Conservation (phyloP, 1,140 invertebrate genomes). For the Oncopodura yosiiana region DNA sequence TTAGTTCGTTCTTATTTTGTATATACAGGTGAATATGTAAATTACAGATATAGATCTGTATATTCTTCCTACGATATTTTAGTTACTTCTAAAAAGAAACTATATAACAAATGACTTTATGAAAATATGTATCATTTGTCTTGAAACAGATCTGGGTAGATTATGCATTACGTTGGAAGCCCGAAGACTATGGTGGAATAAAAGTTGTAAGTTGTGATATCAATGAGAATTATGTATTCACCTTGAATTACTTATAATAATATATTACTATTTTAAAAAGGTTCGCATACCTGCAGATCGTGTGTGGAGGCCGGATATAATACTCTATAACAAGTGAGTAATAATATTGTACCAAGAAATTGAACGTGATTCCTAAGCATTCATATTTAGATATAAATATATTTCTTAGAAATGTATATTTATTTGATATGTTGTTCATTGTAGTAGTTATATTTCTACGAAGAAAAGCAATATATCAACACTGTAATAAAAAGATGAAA, state of each 20-base stretch:
- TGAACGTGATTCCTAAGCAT: neutral
- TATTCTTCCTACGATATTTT: no score
- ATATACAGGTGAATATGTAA: no score
- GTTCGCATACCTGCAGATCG: constrained; percentile 50
- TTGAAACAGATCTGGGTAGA: constrained; percentile 45
- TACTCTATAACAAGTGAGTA: constrained; percentile 49
- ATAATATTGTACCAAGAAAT: neutral
- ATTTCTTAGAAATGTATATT: neutral
- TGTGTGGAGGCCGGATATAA: constrained; percentile 52
- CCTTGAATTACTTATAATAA: no score
- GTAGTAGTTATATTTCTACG: neutral
- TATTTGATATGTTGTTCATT: neutral
- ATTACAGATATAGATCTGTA: no score
- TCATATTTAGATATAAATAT: neutral
- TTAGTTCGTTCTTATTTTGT: no score
- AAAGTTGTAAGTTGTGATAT: no score
- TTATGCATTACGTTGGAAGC: constrained; percentile 47
- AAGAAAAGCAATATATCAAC: neutral
- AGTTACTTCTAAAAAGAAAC: no score
- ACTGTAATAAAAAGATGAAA: neutral
- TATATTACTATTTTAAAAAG: no score
- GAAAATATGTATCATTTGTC: no score
- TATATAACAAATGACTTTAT: no score
- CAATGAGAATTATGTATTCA: no score
- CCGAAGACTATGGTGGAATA: constrained; percentile 47